Base-by-base conservation (phyloP, 2,797 vertebrate genomes). In the Syngnathus acus region DNA sequence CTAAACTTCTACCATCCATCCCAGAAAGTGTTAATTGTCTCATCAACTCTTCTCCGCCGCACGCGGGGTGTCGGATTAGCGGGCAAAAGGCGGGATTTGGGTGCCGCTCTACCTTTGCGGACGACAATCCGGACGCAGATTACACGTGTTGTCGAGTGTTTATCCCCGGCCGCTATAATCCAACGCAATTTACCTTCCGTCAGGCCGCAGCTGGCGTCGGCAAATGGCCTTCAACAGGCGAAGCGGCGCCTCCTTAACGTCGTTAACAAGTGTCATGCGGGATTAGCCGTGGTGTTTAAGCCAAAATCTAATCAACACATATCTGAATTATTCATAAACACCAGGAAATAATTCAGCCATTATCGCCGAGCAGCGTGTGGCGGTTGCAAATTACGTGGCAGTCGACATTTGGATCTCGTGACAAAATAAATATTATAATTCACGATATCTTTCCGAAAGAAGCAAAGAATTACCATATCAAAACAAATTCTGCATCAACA, bases 241-340 rank as follows among this genome's bases (percentile, higher is more conserved):
- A 65, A 42, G 9, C 54, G n/a, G 68, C 80, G 72, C 71, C 71
- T 45, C 66, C 67, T 65, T 68, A 76, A 73, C 73, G 71, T 68
- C 72, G 55, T 65, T 68, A 50, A 39, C 70, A 65, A 81, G 79
- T 82, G 77, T 82, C 80, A 80, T 42, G 68, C 43, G 73, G 77
- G 81, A 88, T 89, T 86, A 87, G 77, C 69, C 75, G 69, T 17
- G 64, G 64, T 26, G 83, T 77, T 66, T 58, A 64, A 81, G 66
- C 51, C 55, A 17, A 64, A 76, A 81, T 76, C 75, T 85, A 86
- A 89, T 86, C 80, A 80, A 66, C 68, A 66, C 72, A 71, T 69
- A 71, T 69, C 65, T 64, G 64, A 45, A 72, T 78, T 79, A 79
- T 82, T 72, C 78, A 71, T 76, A 53, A 73, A 68, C 74, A 60